Evolutionary conservation across 2,113 vertebrate species (phyloP).

Genomic region (Serilophus lunatus): DNA sequence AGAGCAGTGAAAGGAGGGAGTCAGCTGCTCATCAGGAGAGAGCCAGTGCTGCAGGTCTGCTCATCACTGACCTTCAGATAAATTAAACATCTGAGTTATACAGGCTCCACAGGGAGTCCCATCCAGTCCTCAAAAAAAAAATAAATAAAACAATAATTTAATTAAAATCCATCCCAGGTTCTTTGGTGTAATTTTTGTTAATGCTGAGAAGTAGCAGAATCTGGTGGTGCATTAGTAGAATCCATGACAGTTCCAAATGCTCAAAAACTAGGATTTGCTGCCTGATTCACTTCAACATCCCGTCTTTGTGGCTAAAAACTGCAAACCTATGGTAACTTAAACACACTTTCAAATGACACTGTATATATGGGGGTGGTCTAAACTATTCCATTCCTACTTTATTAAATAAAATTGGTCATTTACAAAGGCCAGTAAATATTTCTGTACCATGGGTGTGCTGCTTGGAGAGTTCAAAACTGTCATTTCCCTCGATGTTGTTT

Average conservation of each 20-base stretch:
- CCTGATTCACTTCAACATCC: not conserved
- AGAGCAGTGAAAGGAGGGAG: not conserved
- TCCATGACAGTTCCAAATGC: not conserved
- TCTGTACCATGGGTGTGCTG: not conserved
- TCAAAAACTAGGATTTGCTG: slow-evolving; percentile 26
- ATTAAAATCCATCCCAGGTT: slow-evolving; percentile 56
- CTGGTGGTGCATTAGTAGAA: slow-evolving; percentile 44
- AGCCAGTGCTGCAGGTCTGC: slow-evolving; percentile 38
- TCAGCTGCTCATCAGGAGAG: slow-evolving; percentile 14
- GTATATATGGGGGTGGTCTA: not conserved
- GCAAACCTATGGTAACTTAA: not conserved
- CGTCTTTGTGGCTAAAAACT: not conserved
- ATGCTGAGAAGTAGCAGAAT: slow-evolving; percentile 49
- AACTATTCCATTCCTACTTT: not conserved
- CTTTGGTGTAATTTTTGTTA: slow-evolving; percentile 61
- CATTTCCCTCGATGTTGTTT: not conserved
- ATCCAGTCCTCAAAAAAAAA: slow-evolving; percentile 59
- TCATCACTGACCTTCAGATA: slow-evolving; percentile 47
- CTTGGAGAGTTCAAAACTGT: not conserved
- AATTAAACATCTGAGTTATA: slow-evolving; percentile 59
- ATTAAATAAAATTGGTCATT: not conserved
- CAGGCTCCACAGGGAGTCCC: slow-evolving; percentile 55
- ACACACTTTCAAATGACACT: not conserved
- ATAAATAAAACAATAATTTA: slow-evolving; percentile 67
- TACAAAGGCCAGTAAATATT: not conserved